Evolutionary conservation across 1,140 invertebrate genomes (phyloP).

Genomic region (Zeugodacus cucurbitae): DNA sequence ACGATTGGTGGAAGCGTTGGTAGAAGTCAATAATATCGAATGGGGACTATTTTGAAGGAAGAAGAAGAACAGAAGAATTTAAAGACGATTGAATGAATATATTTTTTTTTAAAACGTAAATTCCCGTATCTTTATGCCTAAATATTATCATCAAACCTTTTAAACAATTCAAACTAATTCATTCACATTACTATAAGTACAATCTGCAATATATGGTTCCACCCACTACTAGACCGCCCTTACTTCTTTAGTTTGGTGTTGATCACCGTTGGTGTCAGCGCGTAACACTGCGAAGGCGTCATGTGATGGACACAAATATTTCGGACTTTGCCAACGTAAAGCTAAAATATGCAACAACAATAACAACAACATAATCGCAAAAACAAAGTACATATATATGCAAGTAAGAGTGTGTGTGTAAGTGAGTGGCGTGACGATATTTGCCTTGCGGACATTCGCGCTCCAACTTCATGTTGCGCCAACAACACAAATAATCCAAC

Average conservation of each 20-base stretch:
- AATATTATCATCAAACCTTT: too few relatives aligned
- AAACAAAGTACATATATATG: background rate
- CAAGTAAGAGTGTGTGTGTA: background rate
- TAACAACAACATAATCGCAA: background rate
- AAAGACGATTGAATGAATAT: too few relatives aligned
- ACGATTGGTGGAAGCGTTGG: too few relatives aligned
- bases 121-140: too few relatives aligned
- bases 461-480: background rate
- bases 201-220: too few relatives aligned
- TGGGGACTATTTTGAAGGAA: too few relatives aligned
- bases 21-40: too few relatives aligned
- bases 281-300: background rate
- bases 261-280: background rate
- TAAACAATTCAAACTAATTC: too few relatives aligned
- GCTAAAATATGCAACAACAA: background rate
- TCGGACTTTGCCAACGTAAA: background rate
- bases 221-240: background rate
- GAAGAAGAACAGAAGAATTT: too few relatives aligned
- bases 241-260: background rate
- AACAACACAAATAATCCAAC: too few relatives aligned
- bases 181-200: too few relatives aligned
- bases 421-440: background rate
- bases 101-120: too few relatives aligned
- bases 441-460: background rate
- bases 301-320: background rate